Evolutionary conservation across 1,140 invertebrate species (phyloP).

Genomic region (Polypedilum vanderplanki): DNA sequence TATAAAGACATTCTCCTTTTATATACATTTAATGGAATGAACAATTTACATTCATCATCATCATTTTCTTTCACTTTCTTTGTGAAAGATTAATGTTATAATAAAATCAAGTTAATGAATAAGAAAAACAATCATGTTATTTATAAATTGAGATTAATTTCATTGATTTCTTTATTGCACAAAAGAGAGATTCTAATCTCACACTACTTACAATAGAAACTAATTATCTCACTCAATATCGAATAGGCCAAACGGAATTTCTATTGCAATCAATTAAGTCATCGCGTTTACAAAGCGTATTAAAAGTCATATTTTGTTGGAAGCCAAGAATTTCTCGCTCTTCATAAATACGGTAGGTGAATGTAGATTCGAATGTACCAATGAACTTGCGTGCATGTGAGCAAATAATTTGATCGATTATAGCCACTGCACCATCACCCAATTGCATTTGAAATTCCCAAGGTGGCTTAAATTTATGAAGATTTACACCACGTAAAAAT

Average conservation of each 20-base stretch:
- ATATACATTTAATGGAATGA: too few relatives aligned
- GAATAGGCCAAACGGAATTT: constrained; percentile 48
- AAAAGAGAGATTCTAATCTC: too few relatives aligned
- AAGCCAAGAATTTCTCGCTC: constrained; percentile 93
- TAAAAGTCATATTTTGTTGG: constrained; percentile 73
- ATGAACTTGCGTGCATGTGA: constrained; percentile 81
- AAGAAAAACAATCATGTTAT: too few relatives aligned
- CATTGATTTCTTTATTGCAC: too few relatives aligned
- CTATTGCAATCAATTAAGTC: constrained; percentile 42
- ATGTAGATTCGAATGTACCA: constrained; percentile 90
- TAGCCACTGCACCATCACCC: constrained; percentile 83
- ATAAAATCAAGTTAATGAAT: too few relatives aligned
- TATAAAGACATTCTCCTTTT: too few relatives aligned
- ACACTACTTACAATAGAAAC: too few relatives aligned
- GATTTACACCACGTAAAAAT: constrained; percentile 36
- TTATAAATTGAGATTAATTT: too few relatives aligned
- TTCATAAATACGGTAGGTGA: constrained; percentile 93
- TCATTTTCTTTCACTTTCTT: too few relatives aligned
- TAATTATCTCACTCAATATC: constrained; percentile 37
- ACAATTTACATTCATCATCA: too few relatives aligned
- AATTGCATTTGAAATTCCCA: constrained; percentile 45
- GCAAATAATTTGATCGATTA: constrained; percentile 95
- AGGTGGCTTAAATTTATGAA: constrained; percentile 39
- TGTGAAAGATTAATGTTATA: too few relatives aligned
- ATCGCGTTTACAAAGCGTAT: constrained; percentile 67